Percentiles rank a stretch among this genome's conserved stretches.
phyloP scores from a whole-genome alignment of 2,797 vertebrate species.

The Tolypeutes matacus region DNA sequence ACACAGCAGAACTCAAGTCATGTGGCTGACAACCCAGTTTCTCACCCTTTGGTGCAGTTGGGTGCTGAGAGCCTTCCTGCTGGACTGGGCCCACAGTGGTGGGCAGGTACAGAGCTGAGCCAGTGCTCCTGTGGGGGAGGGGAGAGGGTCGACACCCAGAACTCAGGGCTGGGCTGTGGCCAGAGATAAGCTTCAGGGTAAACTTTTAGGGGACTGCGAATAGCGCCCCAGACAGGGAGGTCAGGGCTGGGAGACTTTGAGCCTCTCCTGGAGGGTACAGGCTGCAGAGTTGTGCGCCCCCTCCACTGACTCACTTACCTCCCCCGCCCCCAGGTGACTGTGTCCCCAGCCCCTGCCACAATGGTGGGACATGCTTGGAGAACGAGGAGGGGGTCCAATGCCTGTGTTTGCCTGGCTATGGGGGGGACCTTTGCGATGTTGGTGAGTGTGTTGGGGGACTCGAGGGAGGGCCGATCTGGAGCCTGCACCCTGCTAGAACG shows the following conservation, averaged over 20 bases:
- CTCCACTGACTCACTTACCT: constrained; percentile 50
- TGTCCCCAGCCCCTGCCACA: constrained; percentile 92
- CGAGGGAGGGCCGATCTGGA: neutral
- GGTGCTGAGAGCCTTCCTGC: neutral
- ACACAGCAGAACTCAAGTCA: neutral
- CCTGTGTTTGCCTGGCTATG: constrained; percentile 94
- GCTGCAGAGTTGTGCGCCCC: neutral
- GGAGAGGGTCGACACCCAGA: neutral
- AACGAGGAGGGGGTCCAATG: constrained; percentile 86
- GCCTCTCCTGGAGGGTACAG: neutral
- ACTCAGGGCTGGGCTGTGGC: neutral
- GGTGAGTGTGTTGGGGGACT: constrained; percentile 87
- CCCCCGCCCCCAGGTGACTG: constrained; percentile 91
- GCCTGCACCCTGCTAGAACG: neutral
- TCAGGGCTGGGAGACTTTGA: neutral
- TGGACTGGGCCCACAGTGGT: neutral
- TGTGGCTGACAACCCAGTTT: neutral
- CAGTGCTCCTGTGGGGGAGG: neutral
- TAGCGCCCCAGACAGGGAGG: neutral
- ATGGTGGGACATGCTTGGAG: constrained; percentile 96
- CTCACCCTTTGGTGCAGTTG: neutral
- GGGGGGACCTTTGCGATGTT: constrained; percentile 92
- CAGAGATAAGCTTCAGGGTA: neutral
- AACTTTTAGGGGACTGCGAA: neutral
- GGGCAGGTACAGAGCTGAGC: neutral